Evolutionary conservation across 2,888 invertebrate genomes (phyloP), one percentile per base, ranked within the genome.

Genomic region (Aspidapion aeneum): DNA sequence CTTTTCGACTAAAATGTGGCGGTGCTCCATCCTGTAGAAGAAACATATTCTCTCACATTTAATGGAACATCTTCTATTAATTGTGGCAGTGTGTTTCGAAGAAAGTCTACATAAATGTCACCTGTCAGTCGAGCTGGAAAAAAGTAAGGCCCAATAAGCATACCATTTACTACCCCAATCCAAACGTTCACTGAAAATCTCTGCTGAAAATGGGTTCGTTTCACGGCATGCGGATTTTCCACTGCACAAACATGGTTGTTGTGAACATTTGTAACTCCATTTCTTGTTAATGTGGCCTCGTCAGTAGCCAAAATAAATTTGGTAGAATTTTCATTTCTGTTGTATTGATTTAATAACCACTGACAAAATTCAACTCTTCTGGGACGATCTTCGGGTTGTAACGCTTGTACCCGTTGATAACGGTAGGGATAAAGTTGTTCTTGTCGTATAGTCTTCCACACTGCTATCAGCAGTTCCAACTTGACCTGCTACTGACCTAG

Each of bases 161-260:
- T 21, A 62, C 57, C 62, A n/a, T 59, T 48, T 56, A 64, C 19
- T 35, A 68, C 66, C 54, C 64, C 64, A 65, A 66, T 63, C 71
- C 69, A 69, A 55, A 66, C 63, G 50, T 70, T 69, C 18, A 69
- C 55, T 18, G 65, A 61, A 60, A 70, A 70, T 21, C 61, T 64
- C 48, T 66, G 62, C 58, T 69, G 64, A 57, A 55, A 55, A 22
- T 65, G 55, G n/a, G n/a, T n/a, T n/a, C n/a, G n/a, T n/a, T n/a
- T n/a, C n/a, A n/a, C n/a, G n/a, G n/a, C n/a, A n/a, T n/a, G n/a
- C n/a, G n/a, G n/a, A n/a, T n/a, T n/a, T n/a, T n/a, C n/a, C n/a
- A n/a, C n/a, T n/a, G n/a, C n/a, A n/a, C n/a, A n/a, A n/a, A n/a
- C n/a, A n/a, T n/a, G n/a, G n/a, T n/a, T n/a, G n/a, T 68, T 70